These are phyloP conservation scores for Trialeurodes vaporariorum DNA, from an alignment of 1,140 invertebrate genomes.

Conservation along the genomic window DNA sequence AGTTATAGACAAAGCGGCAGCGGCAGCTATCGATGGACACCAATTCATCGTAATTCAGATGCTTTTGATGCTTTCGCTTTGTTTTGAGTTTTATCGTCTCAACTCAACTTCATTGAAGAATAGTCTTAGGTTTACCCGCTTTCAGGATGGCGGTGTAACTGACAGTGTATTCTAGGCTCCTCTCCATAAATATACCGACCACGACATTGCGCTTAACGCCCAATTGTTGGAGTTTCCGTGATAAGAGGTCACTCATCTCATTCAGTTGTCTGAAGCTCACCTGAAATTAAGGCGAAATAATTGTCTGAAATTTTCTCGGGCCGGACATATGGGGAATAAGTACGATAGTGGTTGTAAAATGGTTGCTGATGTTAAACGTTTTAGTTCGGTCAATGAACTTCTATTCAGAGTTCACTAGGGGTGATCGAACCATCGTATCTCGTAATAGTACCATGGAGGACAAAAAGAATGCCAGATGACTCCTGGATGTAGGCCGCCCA, in stretches of 20 bases:
- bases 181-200: conserved; percentile 38
- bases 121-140: conserved; percentile 34
- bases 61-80: too few species aligned
- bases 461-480: background rate
- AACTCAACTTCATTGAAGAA: too few species aligned
- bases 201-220: conserved; percentile 21
- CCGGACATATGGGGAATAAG: background rate
- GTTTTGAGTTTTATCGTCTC: too few species aligned
- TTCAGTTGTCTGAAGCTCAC: conserved; percentile 23
- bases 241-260: conserved; percentile 22
- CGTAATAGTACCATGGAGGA: background rate
- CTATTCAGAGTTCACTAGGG: background rate
- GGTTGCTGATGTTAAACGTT: background rate
- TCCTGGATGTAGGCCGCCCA: too few species aligned
- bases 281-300: conserved; percentile 13
- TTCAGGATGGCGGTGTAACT: conserved; percentile 40
- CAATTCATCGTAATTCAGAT: too few species aligned
- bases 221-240: conserved; percentile 13
- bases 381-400: background rate
- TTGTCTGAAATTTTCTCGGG: conserved; percentile 5
- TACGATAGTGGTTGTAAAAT: background rate
- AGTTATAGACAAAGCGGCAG: too few species aligned
- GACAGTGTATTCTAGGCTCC: conserved; percentile 34
- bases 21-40: too few species aligned
- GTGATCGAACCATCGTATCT: background rate